A percentile compares a stretch with the other conserved stretches of the same genome.
phyloP scores from a whole-genome alignment of 2,888 invertebrate species.

The Orthosia cruda region DNA sequence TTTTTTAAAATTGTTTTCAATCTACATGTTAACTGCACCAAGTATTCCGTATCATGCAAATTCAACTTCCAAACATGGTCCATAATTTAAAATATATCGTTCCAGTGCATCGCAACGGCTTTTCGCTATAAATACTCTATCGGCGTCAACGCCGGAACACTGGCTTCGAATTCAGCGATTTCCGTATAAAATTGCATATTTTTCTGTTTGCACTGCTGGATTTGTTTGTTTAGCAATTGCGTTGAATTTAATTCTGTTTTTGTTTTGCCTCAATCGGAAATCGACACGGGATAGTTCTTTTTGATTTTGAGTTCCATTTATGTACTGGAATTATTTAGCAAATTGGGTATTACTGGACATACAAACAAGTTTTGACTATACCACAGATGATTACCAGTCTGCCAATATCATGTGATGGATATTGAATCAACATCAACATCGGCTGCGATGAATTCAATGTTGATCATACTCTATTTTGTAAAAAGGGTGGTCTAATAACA shows the following conservation, averaged over 20 bases:
- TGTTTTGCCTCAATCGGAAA: slow-evolving; percentile 28
- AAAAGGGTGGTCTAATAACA: too few species aligned
- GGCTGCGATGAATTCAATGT: too few species aligned
- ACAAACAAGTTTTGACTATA: background rate
- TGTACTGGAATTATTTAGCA: too few species aligned
- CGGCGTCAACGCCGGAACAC: slow-evolving; percentile 54
- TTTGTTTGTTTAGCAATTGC: slow-evolving; percentile 42
- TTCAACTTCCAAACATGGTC: slow-evolving; percentile 40
- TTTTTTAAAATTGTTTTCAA: background rate
- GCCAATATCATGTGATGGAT: too few species aligned
- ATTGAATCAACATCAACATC: too few species aligned
- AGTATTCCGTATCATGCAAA: slow-evolving; percentile 30
- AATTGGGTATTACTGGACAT: background rate
- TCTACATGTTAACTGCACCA: background rate
- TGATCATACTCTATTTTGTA: too few species aligned
- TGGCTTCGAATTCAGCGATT: slow-evolving; percentile 55
- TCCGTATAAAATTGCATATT: slow-evolving; percentile 53
- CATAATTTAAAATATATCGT: slow-evolving; percentile 52
- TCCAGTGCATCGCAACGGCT: slow-evolving; percentile 39
- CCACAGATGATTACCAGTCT: too few species aligned
- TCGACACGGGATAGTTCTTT: background rate
- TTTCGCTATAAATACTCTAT: slow-evolving; percentile 60
- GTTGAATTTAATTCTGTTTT: slow-evolving; percentile 38
- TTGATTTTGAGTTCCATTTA: background rate
- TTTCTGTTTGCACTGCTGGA: slow-evolving; percentile 51